Evolutionary conservation across 30 jellyfish, hydroid and myxozoan genomes (phyloP), one percentile per base, ranked within the genome.

Genomic region (Chironex yamaguchii): DNA sequence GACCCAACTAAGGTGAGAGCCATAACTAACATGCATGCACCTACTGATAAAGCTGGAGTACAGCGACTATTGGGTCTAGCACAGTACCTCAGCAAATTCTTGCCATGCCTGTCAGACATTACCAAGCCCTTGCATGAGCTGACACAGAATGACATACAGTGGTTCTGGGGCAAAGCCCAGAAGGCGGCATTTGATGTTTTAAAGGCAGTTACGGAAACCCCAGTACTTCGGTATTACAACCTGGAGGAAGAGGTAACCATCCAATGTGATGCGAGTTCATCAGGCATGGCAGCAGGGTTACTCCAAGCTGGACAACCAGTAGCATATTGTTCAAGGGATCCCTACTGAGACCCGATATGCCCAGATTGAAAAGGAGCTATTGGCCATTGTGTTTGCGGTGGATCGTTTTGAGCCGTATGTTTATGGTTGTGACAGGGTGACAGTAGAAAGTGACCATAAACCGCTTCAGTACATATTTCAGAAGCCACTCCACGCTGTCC

Each of bases 161-260:
- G 76, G 76, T n/a, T 29, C 29, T 70, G 84, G 84, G 84, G 48
- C 84, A 70, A 70, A 33, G 11, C 84, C 29, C 84, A 70, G 76
- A 29, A 70, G 36, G 79, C 12, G 76, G 12, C 77, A 29, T 70
- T 70, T n/a, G 76, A 31, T 17, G 21, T 29, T 17, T 34, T 70
- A 34, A 70, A 70, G 84, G 22, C 33, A 70, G 20, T 70, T 30
- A 66, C 58, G 12, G 79, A 66, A 30, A 29, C 79, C 58, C 79
- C 79, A 12, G 79, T 66, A 25, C 63, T 66, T 25, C 71, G 71
- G 21, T 66, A 66, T 66, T 66, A 22, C 58, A 66, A 66, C 79
- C 14, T 22, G 28, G 63, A 28, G 4, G 48, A 70, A 34, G 84
- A 29, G 13, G 79, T 66, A 23, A 66, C 79, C 58, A 26, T 70